Evolutionary conservation across 1,140 invertebrate genomes (phyloP).

Genomic region (Drosophila repletoides): DNA sequence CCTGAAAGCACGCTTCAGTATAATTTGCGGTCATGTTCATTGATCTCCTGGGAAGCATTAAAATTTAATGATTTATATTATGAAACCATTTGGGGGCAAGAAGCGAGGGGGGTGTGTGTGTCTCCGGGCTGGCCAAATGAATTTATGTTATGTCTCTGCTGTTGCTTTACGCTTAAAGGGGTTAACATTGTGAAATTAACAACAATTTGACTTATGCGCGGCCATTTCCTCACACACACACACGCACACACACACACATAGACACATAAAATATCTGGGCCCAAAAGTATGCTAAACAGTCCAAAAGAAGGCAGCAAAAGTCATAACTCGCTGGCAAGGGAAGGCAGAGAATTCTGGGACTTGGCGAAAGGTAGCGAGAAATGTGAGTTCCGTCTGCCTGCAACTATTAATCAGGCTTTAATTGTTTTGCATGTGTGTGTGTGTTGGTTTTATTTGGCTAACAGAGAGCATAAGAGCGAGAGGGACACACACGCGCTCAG

Average conservation of each 20-base stretch:
- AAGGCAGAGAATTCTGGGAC: conserved; percentile 10
- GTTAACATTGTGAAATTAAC: conserved; percentile 73
- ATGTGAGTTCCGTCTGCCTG: conserved; percentile 55
- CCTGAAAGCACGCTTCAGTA: conserved; percentile 79
- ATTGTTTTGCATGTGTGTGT: conserved; percentile 70
- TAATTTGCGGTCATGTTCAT: conserved; percentile 81
- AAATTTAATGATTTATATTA: conserved; percentile 80
- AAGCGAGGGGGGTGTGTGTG: background rate
- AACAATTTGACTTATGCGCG: conserved; percentile 76
- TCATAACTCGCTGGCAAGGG: conserved; percentile 55
- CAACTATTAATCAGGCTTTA: conserved; percentile 81
- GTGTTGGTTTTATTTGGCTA: too few relatives aligned
- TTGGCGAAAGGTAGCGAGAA: conserved; percentile 72
- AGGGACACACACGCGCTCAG: conserved; percentile 24
- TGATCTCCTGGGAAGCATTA: conserved; percentile 81
- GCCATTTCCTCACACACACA: conserved; percentile 20
- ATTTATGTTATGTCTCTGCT: conserved; percentile 70
- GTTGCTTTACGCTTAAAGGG: conserved; percentile 60
- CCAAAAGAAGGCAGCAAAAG: conserved; percentile 61
- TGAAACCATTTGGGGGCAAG: conserved; percentile 25
- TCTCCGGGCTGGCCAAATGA: conserved; percentile 36
- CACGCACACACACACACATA: background rate
- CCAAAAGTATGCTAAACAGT: conserved; percentile 78
- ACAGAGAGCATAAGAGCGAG: background rate
- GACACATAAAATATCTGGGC: conserved; percentile 45